A percentile compares a stretch with the other conserved stretches of the same genome.
Conservation (phyloP, 2,797 vertebrate species). For the Botia almorhae region DNA sequence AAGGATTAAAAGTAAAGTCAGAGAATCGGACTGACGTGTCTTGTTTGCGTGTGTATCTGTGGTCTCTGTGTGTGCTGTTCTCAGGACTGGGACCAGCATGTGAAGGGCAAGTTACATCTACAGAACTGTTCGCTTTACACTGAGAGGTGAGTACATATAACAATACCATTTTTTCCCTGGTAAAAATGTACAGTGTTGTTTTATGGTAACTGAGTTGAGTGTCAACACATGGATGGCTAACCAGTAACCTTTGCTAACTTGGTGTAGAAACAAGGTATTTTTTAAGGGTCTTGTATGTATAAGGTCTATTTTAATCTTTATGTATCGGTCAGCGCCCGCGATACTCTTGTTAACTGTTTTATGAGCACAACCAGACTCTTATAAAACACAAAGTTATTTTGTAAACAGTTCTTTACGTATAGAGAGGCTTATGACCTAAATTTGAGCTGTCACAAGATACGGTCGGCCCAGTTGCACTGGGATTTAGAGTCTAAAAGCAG, state of each 20-base stretch:
- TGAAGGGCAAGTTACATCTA: slow-evolving; percentile 94
- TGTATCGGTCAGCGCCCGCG: slow-evolving; percentile 1
- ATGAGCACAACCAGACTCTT: slow-evolving; percentile 26
- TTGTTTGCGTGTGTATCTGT: slow-evolving; percentile 55
- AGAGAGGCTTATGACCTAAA: slow-evolving; percentile 71
- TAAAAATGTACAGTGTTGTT: not conserved
- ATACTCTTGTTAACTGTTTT: slow-evolving; percentile 29
- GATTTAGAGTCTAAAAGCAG: slow-evolving; percentile 74
- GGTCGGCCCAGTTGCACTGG: slow-evolving; percentile 66
- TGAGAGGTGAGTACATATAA: slow-evolving; percentile 84
- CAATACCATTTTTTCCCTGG: not conserved
- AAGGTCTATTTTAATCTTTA: slow-evolving; percentile 19
- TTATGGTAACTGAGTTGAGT: not conserved
- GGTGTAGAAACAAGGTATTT: slow-evolving; percentile 24
- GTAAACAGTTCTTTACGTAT: slow-evolving; percentile 57
- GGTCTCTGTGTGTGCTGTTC: slow-evolving; percentile 51
- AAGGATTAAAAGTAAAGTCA: slow-evolving; percentile 41
- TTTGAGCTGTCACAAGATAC: slow-evolving; percentile 79
- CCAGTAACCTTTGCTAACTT: not conserved
- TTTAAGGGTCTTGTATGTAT: slow-evolving; percentile 25
- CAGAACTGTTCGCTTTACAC: slow-evolving; percentile 90
- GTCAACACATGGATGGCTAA: not conserved
- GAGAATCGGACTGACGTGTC: slow-evolving; percentile 54
- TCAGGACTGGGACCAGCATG: slow-evolving; percentile 98
- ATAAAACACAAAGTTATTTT: slow-evolving; percentile 49